A percentile compares a stretch with the other conserved stretches of the same genome.
phyloP scores from a whole-genome alignment of 2,888 invertebrate genomes.

The Athalia cordata region DNA sequence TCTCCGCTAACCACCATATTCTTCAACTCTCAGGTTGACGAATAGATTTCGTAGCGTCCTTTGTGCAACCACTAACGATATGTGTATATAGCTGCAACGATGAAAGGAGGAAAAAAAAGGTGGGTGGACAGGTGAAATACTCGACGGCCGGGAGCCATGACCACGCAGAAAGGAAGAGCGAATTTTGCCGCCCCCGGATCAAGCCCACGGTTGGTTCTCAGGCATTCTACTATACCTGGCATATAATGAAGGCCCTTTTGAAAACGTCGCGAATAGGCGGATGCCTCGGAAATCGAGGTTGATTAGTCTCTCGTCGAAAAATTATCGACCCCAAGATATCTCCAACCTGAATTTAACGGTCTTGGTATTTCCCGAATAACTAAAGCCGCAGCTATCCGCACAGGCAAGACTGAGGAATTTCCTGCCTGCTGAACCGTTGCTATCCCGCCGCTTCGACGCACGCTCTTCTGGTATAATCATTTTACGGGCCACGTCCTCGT shows the following conservation, averaged over 20 bases:
- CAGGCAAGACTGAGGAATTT: constrained; percentile 30
- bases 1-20: too few relatives aligned
- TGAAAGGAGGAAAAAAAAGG: background rate
- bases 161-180: background rate
- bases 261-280: too few relatives aligned
- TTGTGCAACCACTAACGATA: background rate
- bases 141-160: background rate
- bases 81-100: background rate
- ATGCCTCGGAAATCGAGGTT: too few relatives aligned
- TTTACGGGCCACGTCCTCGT: too few relatives aligned
- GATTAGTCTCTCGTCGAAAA: background rate
- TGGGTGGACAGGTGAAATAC: background rate
- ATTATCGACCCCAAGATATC: constrained; percentile 10
- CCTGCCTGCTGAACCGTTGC: constrained; percentile 29
- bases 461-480: too few relatives aligned
- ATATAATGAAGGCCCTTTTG: too few relatives aligned
- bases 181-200: too few relatives aligned
- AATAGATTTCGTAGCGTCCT: too few relatives aligned
- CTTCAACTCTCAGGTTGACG: too few relatives aligned
- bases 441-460: background rate
- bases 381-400: constrained; percentile 4
- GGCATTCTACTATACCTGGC: too few relatives aligned
- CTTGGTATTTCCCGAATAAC: constrained; percentile 41
- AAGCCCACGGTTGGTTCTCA: too few relatives aligned
- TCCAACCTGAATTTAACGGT: background rate